These are phyloP conservation scores for Bombus superbus DNA, from an alignment of 1,140 invertebrate species.

Conservation along the genomic window DNA sequence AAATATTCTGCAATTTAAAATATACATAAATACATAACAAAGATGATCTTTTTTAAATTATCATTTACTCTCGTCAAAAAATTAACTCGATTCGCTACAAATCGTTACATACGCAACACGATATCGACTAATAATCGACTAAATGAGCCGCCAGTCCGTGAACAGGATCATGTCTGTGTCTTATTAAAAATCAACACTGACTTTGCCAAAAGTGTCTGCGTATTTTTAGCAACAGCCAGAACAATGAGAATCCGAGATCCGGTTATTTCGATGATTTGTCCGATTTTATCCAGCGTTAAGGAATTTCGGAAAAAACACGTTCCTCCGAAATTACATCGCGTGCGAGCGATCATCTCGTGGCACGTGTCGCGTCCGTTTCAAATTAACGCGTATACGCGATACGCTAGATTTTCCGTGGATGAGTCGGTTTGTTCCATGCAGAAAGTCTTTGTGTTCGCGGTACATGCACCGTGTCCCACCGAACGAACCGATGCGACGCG, in stretches of 20 bases:
- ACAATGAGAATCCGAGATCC: neutral
- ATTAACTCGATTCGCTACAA: too few species aligned
- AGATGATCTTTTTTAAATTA: too few species aligned
- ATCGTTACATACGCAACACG: too few species aligned
- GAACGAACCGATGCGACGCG: constrained; percentile 18
- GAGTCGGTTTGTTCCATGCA: neutral
- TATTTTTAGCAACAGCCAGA: neutral
- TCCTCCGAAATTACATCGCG: neutral
- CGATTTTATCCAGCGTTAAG: neutral
- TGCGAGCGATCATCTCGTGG: neutral
- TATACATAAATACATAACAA: too few species aligned
- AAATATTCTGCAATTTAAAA: too few species aligned
- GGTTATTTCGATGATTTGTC: neutral
- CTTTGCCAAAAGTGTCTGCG: neutral
- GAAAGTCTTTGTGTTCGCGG: constrained; percentile 43
- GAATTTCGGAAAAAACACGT: neutral
- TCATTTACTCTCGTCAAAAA: too few species aligned
- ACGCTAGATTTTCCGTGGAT: constrained; percentile 6
- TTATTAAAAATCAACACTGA: too few species aligned
- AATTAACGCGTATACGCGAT: neutral
- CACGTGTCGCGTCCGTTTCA: neutral
- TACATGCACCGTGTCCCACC: constrained; percentile 69
- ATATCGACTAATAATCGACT: too few species aligned
- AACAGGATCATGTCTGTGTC: too few species aligned
- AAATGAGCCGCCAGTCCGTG: too few species aligned